Conservation (phyloP, 2,113 vertebrate genomes). For the Opisthocomus hoazin region DNA sequence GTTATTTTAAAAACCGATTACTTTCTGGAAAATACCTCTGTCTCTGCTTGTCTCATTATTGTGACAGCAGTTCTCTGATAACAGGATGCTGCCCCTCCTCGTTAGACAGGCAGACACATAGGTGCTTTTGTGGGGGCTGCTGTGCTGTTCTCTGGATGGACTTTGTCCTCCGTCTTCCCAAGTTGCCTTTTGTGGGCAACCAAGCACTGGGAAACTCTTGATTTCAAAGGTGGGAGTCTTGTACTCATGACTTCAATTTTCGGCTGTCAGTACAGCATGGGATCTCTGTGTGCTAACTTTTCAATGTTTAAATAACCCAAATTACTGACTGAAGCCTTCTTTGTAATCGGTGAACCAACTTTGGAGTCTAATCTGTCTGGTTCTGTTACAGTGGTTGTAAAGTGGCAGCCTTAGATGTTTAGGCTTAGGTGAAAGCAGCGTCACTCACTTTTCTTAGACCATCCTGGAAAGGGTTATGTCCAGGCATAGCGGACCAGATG, state of each 20-base stretch:
- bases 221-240: neutral
- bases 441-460: neutral
- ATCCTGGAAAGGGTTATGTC: neutral
- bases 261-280: neutral
- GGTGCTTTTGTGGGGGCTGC: neutral
- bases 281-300: neutral
- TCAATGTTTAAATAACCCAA: neutral
- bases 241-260: neutral
- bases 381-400: neutral
- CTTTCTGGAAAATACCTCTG: neutral
- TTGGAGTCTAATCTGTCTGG: neutral
- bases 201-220: neutral
- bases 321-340: neutral
- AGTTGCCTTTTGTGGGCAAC: neutral
- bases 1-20: slow-evolving; percentile 39
- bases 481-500: neutral
- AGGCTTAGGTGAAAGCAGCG: neutral
- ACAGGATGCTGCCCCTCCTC: neutral
- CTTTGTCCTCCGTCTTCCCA: neutral
- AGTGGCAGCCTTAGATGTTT: neutral
- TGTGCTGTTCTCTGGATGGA: neutral
- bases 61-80: neutral
- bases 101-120: neutral
- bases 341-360: neutral
- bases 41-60: slow-evolving; percentile 14